These are phyloP conservation scores for Euplagia quadripunctaria DNA, from an alignment of 2,888 invertebrate genomes.

Conservation along the genomic window DNA sequence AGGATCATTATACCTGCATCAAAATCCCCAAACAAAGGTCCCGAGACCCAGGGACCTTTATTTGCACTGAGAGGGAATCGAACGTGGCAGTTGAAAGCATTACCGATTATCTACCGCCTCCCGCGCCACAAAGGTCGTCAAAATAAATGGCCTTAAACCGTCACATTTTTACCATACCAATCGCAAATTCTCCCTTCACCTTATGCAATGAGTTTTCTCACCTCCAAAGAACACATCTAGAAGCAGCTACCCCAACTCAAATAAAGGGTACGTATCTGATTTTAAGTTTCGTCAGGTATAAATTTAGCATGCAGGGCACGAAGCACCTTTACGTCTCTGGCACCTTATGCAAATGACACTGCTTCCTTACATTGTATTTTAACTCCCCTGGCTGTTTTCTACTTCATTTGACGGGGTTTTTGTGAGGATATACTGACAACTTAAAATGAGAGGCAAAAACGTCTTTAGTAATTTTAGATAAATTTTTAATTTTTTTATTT, in stretches of 20 bases:
- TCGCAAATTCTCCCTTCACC: not conserved
- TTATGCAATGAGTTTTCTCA: not conserved
- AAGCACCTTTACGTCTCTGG: slow-evolving; percentile 57
- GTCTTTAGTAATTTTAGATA: not conserved
- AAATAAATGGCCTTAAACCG: too few species aligned
- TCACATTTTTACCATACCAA: not conserved
- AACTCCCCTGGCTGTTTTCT: slow-evolving; percentile 55
- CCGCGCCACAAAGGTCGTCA: too few species aligned
- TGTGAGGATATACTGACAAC: not conserved
- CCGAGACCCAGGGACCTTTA: too few species aligned
- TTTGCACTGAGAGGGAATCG: too few species aligned
- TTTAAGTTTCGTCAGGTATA: slow-evolving; percentile 65
- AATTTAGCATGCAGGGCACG: slow-evolving; percentile 58
- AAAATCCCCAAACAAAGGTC: too few species aligned
- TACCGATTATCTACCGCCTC: too few species aligned
- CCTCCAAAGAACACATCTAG: not conserved
- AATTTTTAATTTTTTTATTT: not conserved
- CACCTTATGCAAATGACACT: slow-evolving; percentile 64
- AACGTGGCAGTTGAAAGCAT: too few species aligned
- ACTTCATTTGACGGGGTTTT: slow-evolving; percentile 54
- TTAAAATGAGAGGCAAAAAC: not conserved
- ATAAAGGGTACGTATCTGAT: slow-evolving; percentile 44
- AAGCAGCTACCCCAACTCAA: slow-evolving; percentile 21
- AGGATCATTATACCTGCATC: too few species aligned
- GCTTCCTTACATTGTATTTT: slow-evolving; percentile 58